These are phyloP conservation scores for Spizaetus ornatus DNA, from an alignment of 2,113 vertebrate genomes.

Conservation along the genomic window DNA sequence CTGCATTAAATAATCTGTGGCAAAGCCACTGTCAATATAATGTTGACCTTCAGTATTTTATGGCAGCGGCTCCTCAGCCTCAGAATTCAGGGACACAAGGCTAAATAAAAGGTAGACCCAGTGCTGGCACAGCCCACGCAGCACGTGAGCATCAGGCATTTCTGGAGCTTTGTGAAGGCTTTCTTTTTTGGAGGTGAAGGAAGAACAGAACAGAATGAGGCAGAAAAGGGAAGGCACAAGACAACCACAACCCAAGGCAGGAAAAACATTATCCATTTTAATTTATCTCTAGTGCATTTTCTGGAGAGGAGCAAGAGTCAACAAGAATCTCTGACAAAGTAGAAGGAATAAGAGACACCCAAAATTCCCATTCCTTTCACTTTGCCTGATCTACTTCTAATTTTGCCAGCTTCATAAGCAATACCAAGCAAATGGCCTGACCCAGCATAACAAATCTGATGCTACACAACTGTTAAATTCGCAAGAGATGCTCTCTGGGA, in stretches of 20 bases:
- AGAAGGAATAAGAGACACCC: background rate
- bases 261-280: background rate
- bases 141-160: rapidly evolving
- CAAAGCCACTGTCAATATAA: background rate
- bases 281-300: background rate
- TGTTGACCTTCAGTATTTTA: background rate
- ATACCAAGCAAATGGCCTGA: background rate
- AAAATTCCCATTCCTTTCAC: background rate
- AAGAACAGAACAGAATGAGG: background rate
- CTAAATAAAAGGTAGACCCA: background rate
- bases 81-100: background rate
- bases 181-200: background rate
- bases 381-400: background rate
- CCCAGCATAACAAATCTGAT: background rate
- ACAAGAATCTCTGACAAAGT: background rate
- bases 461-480: background rate
- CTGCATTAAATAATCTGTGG: background rate
- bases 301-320: background rate
- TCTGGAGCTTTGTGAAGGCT: background rate
- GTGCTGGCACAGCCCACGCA: background rate
- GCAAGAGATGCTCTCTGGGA: background rate
- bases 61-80: background rate
- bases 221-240: background rate
- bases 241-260: background rate
- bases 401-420: background rate